These are phyloP conservation scores for Eumerus sabulonum DNA, from an alignment of 2,888 invertebrate species.

Conservation along the genomic window DNA sequence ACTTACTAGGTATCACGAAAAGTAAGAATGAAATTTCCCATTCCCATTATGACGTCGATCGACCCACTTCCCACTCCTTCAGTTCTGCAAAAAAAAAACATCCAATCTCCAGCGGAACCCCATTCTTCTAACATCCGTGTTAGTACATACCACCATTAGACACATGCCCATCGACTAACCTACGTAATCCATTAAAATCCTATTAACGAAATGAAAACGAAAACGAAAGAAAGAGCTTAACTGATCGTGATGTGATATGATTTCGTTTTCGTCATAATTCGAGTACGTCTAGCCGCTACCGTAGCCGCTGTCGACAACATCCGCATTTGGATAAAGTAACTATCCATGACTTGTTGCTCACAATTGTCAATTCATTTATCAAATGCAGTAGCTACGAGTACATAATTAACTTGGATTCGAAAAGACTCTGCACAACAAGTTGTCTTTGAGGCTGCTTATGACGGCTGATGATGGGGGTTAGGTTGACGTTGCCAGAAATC, in stretches of 20 bases:
- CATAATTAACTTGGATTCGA: constrained; percentile 3
- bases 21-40: no score
- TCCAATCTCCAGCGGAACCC: no score
- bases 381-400: constrained; percentile 22
- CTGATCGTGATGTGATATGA: constrained; percentile 33
- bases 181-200: constrained; percentile 12
- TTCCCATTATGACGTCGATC: no score
- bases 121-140: no score
- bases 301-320: constrained; percentile 12
- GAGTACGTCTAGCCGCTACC: constrained; percentile 3
- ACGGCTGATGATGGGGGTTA: no score
- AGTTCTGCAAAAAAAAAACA: no score
- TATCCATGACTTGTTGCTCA: no score
- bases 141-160: background rate
- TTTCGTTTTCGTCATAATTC: constrained; percentile 30
- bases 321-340: constrained; percentile 35
- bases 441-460: no score
- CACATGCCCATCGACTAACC: background rate
- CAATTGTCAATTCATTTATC: constrained; percentile 41
- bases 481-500: no score
- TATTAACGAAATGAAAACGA: background rate
- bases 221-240: background rate
- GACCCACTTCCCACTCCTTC: no score
- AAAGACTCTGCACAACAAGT: no score
- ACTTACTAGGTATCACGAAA: no score